Evolutionary conservation across 2,888 invertebrate genomes (phyloP), one percentile per base, ranked within the genome.

Genomic region (Tolmerus cingulatus): DNA sequence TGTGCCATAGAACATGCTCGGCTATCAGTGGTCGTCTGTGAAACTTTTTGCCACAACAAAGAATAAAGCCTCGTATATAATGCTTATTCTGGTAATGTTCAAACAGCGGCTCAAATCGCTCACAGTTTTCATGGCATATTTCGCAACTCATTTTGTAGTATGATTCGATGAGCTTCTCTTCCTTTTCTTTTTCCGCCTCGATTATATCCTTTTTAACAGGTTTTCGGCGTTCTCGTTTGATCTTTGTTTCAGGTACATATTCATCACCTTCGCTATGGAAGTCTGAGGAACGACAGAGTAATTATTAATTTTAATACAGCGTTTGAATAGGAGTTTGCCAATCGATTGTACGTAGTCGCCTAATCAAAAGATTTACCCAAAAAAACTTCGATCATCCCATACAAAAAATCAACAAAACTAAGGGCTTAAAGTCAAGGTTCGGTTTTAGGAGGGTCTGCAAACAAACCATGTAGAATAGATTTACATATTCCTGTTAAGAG

Each of bases 1-100:
- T 88, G 76, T 90, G 90, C 88, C 89, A 89, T 0, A 89, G 51
- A n/a, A 90, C 89, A 74, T 90, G 90, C 51, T 90, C 89, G 9
- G 89, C 88, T 30, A 89, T 88, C 5, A 88, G 87, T 14, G 85
- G 9, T 4, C 88, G 87, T 66, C 88, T 89, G 16, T 89, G 89
- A 51, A 88, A 89, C 57, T 90, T 90, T 77, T 87, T 89, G 1
- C 88, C 89, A 14, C 90, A 90, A 43, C 90, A 90, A 27, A 87
- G 87, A 30, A 90, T 88, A 57, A 89, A 90, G 14, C 90, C 90
- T 1, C 89, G 88, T 30, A 89, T 88, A 12, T 89, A 88, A 51
- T 90, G 90, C 1, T 74, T 74, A 12, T 2, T 51, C 37, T 87
- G 74, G 43, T 89, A 90, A 57, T 90, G 90, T 19, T 88, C 86